These are phyloP conservation scores for Aphelocoma coerulescens DNA, from an alignment of 2,113 vertebrate species.

Conservation along the genomic window DNA sequence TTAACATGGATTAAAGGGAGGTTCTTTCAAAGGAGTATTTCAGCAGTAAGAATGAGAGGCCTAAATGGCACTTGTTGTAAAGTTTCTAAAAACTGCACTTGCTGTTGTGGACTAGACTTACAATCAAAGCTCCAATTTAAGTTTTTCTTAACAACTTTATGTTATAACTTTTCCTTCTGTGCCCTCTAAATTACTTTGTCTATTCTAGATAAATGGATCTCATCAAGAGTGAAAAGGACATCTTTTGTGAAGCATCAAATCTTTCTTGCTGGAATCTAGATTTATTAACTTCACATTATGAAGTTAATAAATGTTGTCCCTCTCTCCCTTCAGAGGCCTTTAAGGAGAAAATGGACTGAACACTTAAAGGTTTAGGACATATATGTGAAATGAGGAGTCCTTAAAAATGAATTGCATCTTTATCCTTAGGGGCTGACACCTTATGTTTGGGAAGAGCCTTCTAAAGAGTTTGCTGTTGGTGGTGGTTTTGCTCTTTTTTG, in stretches of 20 bases:
- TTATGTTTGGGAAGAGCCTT: neutral
- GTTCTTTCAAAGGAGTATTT: neutral
- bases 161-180: constrained; percentile 6
- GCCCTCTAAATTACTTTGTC: constrained; percentile 26
- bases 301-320: constrained; percentile 1
- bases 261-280: constrained; percentile 1
- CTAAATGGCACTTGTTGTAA: neutral
- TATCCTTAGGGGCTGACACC: neutral
- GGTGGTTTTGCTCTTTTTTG: neutral
- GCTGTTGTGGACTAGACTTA: neutral
- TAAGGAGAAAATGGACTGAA: neutral
- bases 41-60: neutral
- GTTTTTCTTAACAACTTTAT: neutral
- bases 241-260: constrained; percentile 22
- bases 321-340: neutral
- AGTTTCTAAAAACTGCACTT: neutral
- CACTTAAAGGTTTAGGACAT: neutral
- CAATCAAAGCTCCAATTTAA: neutral
- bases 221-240: constrained; percentile 3
- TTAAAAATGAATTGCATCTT: neutral
- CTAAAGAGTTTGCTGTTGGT: neutral
- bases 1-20: neutral
- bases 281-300: constrained; percentile 9
- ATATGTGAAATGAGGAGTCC: neutral
- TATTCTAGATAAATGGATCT: constrained; percentile 20